Base-by-base conservation (phyloP, 2,113 vertebrate species). In the Nerophis lumbriciformis region DNA sequence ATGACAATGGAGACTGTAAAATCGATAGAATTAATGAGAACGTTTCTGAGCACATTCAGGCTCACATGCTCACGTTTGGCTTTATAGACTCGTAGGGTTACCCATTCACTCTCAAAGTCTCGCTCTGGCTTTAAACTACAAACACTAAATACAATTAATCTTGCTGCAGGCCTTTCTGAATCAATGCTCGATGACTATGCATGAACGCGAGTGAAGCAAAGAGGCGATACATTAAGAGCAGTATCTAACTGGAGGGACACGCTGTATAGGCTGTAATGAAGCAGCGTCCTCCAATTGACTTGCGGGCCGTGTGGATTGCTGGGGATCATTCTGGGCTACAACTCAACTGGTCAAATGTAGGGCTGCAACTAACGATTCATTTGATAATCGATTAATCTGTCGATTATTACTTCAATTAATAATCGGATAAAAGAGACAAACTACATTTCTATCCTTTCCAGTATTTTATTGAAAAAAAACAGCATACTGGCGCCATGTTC, bases 181-280 rank as follows among this genome's bases (percentile, higher is more conserved):
- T 64, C 61, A 78, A 66, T 55, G 66, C 63, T 62, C 65, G 10
- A 56, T 68, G 75, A 73, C 42, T 76, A 67, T 39, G 73, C 68
- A 77, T 76, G 80, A 77, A 69, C 35, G 19, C 65, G 61, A 73
- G 15, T 2, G n/a, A 28, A 60, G 64, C 54, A 37, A 37, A 44
- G 55, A 38, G 55, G 4, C 15, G 58, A 59, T 52, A 48, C 65
- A 59, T 67, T 6, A 61, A 59, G 59, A 28, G 56, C 45, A 8
- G 44, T 21, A 48, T 38, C 49, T 15, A 36, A 1, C 65, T 59
- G 4, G 13, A 65, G 15, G 57, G 38, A 39, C 28, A 28, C 28
- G 28, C 28, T 28, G 28, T 28, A 28, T 28, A 3, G 28, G 4
- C 28, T 28, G 28, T 28, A 28, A 28, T 2, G 28, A 28, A 28